Evolutionary conservation across 1,140 invertebrate genomes (phyloP).

Genomic region (Lethrus apterus): DNA sequence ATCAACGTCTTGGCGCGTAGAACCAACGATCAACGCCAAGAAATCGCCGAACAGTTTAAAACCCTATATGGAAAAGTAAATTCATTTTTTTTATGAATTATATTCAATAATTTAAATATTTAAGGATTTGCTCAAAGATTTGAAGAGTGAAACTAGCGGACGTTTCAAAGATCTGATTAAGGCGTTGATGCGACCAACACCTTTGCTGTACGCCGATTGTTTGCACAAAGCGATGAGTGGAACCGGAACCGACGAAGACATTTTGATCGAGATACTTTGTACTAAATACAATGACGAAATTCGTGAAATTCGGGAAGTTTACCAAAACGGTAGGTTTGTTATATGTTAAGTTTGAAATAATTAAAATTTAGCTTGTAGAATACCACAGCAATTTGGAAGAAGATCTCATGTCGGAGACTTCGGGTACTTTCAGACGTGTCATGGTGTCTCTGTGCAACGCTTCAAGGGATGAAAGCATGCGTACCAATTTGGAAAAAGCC

Average conservation of each 20-base stretch:
- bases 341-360: neutral
- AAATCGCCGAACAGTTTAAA: constrained; percentile 71
- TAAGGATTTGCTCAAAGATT: constrained; percentile 81
- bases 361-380: constrained; percentile 45
- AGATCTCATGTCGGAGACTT: constrained; percentile 73
- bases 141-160: constrained; percentile 85
- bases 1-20: constrained; percentile 66
- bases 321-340: constrained; percentile 45
- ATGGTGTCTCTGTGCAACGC: constrained; percentile 63
- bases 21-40: constrained; percentile 62
- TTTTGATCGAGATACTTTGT: constrained; percentile 76
- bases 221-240: constrained; percentile 74
- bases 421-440: constrained; percentile 76
- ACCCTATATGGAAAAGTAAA: constrained; percentile 72
- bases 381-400: constrained; percentile 67
- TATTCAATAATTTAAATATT: neutral
- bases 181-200: constrained; percentile 74
- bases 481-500: constrained; percentile 55
- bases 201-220: constrained; percentile 75
- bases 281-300: constrained; percentile 77
- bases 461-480: constrained; percentile 61
- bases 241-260: constrained; percentile 48
- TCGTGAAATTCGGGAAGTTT: constrained; percentile 68
- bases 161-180: constrained; percentile 84
- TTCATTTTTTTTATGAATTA: constrained; percentile 11